phyloP scores from a whole-genome alignment of 2,888 invertebrate species.

The Pyrrhia umbra region DNA sequence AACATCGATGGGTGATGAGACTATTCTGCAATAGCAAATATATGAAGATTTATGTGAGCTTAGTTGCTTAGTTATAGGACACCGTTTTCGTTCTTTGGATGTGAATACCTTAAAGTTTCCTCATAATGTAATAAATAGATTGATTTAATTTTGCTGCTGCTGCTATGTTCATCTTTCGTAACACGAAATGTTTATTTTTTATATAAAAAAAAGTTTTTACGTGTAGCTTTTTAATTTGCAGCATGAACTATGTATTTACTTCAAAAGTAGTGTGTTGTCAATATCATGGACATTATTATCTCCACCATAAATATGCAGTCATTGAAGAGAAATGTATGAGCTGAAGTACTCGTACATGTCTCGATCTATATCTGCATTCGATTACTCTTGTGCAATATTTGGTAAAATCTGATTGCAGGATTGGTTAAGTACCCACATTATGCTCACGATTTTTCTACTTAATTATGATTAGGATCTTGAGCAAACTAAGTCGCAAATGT shows the following conservation, averaged over 20 bases:
- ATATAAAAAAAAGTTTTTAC: background rate
- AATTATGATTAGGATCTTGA: conserved; percentile 74
- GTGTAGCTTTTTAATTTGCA: background rate
- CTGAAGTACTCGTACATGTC: background rate
- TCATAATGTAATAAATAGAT: background rate
- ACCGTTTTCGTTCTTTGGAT: conserved; percentile 2
- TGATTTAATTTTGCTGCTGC: no score
- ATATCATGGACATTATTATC: background rate
- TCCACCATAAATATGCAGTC: background rate
- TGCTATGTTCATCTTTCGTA: no score
- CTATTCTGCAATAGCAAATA: conserved; percentile 37
- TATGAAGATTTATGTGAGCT: background rate
- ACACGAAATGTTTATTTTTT: background rate
- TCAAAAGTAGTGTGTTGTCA: no score
- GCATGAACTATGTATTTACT: no score
- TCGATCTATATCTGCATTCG: background rate
- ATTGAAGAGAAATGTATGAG: background rate
- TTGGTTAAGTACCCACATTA: conserved; percentile 55
- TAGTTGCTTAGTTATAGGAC: conserved; percentile 13
- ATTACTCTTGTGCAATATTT: conserved; percentile 32
- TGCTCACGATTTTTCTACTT: conserved; percentile 47
- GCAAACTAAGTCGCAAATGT: conserved; percentile 70
- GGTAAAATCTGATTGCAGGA: conserved; percentile 34
- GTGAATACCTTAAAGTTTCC: background rate
- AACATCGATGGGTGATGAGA: conserved; percentile 46